Base-by-base conservation (phyloP, 2,113 vertebrate genomes). In the Xenopus tropicalis region DNA sequence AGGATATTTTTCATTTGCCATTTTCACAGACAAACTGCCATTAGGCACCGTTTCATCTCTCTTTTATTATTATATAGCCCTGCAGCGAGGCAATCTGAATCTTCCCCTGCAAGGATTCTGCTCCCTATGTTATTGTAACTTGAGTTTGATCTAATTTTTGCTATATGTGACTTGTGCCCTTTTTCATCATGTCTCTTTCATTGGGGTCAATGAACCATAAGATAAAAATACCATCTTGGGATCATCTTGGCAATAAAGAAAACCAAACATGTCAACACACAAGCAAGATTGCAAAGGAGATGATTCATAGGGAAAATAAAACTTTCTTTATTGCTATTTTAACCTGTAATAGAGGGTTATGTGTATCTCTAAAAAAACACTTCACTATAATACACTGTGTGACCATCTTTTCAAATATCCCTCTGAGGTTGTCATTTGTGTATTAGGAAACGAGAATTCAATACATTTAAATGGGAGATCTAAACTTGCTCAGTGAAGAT, bases 1-100 rank as follows among this genome's bases (percentile, higher is more conserved):
- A 1, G 23, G 54, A 22, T 54, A 24, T 46, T 59, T 70, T 20
- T 70, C 29, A 71, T 61, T 61, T 24, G 14, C 6, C n/a, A 21
- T 63, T 54, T 65, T n/a, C 22, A 46, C 44, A 65, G 25, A 64
- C 44, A 21, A 24, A 14, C 66, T 20, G 56, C 29, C 11, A 23
- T 44, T 24, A 54, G 16, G n/a, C 44, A 44, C 22, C 57, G 14
- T 66, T 66, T 73, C 51, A 66, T 73, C 61, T 44, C 20, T 65
- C 62, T 66, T 54, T 62, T 58, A 66, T 73, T 58, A 66, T 66
- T 66, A 20, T 43, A 13, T 44, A 24, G 44, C 13, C 37, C 37
- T 21, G 52, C 20, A 65, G 71, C 63, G 16, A 52, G 37, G 62
- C 70, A 73, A 57, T 57, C 71, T 21, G 48, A 25, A 73, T 20